Evolutionary conservation across 1,140 invertebrate species (phyloP).

Genomic region (Dinoponera quadriceps): DNA sequence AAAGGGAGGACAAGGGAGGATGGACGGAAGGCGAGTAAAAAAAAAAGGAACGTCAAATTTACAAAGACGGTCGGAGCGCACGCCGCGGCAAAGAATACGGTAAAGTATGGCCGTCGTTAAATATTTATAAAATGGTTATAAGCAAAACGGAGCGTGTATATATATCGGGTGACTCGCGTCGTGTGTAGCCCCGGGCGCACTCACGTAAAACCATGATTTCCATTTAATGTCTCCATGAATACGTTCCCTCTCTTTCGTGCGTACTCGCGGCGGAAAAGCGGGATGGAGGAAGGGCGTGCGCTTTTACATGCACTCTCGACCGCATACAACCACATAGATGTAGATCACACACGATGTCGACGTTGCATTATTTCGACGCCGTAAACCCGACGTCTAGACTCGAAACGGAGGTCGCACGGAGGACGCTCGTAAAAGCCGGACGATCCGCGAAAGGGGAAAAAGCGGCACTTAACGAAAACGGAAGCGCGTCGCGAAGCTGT

Average conservation of each 20-base stretch:
- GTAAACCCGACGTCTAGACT: slow-evolving; percentile 37
- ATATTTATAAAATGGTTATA: slow-evolving; percentile 78
- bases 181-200: slow-evolving; percentile 21
- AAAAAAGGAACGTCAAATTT: slow-evolving; percentile 26
- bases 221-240: slow-evolving; percentile 78
- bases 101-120: slow-evolving; percentile 62
- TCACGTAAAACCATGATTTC: slow-evolving; percentile 76
- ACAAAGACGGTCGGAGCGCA: slow-evolving; percentile 9
- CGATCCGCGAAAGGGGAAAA: background rate
- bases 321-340: background rate
- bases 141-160: slow-evolving; percentile 63
- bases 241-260: slow-evolving; percentile 25
- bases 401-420: background rate
- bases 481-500: background rate
- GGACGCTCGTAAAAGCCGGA: slow-evolving; percentile 37
- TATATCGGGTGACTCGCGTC: slow-evolving; percentile 45
- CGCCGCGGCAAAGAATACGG: slow-evolving; percentile 39
- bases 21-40: background rate
- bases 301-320: slow-evolving; percentile 29
- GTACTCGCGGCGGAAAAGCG: background rate
- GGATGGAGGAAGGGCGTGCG: background rate
- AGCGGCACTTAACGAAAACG: slow-evolving; percentile 4
- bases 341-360: slow-evolving; percentile 2
- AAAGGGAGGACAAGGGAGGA: background rate
- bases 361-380: slow-evolving; percentile 48